Conservation (phyloP, 2,113 vertebrate genomes). For the Lepus timidus region DNA sequence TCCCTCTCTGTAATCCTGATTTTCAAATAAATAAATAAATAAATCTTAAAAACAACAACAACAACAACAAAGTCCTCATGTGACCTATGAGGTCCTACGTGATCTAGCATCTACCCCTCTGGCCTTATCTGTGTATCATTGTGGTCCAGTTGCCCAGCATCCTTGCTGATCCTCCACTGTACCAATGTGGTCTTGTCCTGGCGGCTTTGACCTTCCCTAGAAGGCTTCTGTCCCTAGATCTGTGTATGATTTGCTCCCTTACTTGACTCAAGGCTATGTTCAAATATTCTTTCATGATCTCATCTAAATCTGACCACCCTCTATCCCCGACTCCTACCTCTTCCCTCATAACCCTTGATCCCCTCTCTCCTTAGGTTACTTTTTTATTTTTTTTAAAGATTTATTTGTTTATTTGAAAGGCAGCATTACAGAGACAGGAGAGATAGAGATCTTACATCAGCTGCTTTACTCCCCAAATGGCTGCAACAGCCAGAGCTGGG, state of each 20-base stretch:
- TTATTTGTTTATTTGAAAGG: no score
- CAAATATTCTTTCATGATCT: not conserved
- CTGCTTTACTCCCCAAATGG: no score
- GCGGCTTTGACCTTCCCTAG: not conserved
- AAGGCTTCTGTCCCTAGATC: not conserved
- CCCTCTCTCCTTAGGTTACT: not conserved
- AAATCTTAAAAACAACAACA: not conserved
- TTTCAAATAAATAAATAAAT: no score
- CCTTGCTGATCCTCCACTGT: not conserved
- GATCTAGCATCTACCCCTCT: not conserved
- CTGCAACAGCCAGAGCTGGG: no score
- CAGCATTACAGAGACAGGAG: no score
- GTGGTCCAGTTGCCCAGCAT: not conserved
- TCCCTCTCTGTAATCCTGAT: no score
- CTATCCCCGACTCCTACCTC: not conserved
- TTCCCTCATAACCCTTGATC: not conserved
- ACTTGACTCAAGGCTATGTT: not conserved
- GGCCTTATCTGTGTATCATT: not conserved
- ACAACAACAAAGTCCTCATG: not conserved
- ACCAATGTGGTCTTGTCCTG: not conserved
- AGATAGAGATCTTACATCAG: no score
- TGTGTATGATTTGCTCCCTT: slow-evolving; percentile 1
- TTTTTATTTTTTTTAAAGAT: no score
- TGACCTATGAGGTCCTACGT: not conserved
- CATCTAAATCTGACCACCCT: not conserved